Evolutionary conservation across 1,140 invertebrate genomes (phyloP).

Genomic region (Drosophila ambigua): DNA sequence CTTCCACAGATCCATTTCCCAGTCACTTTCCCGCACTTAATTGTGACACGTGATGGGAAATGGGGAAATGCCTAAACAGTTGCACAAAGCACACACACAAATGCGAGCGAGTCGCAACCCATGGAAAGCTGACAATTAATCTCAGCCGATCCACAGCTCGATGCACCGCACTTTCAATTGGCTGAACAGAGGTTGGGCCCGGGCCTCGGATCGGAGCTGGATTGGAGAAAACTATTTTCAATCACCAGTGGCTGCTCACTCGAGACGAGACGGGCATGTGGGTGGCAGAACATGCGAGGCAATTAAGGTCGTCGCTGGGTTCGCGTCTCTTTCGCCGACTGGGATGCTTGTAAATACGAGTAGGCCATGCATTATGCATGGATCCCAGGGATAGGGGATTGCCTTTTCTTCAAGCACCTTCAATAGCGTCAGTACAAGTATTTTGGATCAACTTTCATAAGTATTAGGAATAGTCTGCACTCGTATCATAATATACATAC

Average conservation of each 20-base stretch:
- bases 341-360: slow-evolving; percentile 12
- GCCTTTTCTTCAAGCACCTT: neutral
- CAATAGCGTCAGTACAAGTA: too few species aligned
- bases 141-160: slow-evolving; percentile 51
- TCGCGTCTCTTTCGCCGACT: slow-evolving; percentile 25
- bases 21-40: slow-evolving; percentile 37
- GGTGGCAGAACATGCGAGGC: slow-evolving; percentile 66
- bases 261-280: slow-evolving; percentile 20
- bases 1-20: slow-evolving; percentile 50
- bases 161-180: slow-evolving; percentile 3
- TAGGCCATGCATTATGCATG: slow-evolving; percentile 61
- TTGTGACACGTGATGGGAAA: slow-evolving; percentile 55
- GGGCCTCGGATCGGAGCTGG: too few species aligned
- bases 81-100: slow-evolving; percentile 33
- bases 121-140: slow-evolving; percentile 70
- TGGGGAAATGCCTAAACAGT: slow-evolving; percentile 59
- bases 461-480: too few species aligned
- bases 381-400: neutral
- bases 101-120: too few species aligned
- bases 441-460: neutral
- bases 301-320: slow-evolving; percentile 58
- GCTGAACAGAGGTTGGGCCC: too few species aligned
- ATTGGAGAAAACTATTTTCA: slow-evolving; percentile 68
- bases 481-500: too few species aligned
- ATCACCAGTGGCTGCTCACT: slow-evolving; percentile 18